phyloP scores from a whole-genome alignment of 2,113 vertebrate species.

The Gymnarchus niloticus region DNA sequence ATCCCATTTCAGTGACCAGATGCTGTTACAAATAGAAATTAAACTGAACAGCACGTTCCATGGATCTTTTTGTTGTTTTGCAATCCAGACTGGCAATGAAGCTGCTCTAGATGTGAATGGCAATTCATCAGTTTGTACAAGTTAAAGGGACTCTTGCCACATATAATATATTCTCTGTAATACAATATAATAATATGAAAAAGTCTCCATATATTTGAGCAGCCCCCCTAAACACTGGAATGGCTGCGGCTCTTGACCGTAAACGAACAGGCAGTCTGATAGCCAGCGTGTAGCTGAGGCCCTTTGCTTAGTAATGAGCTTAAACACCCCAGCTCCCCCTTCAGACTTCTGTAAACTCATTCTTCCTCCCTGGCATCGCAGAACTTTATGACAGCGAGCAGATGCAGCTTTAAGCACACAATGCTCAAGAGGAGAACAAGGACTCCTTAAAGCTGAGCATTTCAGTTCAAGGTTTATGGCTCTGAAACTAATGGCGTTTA shows the following conservation, averaged over 20 bases:
- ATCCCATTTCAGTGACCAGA: neutral
- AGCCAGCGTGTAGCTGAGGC: slow-evolving; percentile 53
- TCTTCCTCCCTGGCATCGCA: slow-evolving; percentile 44
- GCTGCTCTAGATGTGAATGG: neutral
- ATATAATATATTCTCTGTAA: too few species aligned
- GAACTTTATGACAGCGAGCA: slow-evolving; percentile 43
- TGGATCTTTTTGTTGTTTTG: neutral
- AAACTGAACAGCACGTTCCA: neutral
- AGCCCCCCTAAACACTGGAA: slow-evolving; percentile 53
- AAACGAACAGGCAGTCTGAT: slow-evolving; percentile 45
- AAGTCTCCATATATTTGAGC: slow-evolving; percentile 25
- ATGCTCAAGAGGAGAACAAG: slow-evolving; percentile 34
- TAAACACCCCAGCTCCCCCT: slow-evolving; percentile 5
- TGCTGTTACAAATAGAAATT: neutral
- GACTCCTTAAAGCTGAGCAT: slow-evolving; percentile 27
- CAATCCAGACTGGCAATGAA: neutral
- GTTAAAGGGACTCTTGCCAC: neutral
- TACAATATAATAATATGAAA: too few species aligned
- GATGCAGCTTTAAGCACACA: slow-evolving; percentile 29
- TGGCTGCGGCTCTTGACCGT: slow-evolving; percentile 28
- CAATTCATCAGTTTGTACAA: neutral
- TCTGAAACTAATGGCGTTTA: slow-evolving; percentile 6
- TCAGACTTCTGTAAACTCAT: slow-evolving; percentile 35
- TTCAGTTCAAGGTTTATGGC: slow-evolving; percentile 40
- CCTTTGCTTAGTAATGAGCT: slow-evolving; percentile 38